Evolutionary conservation across 2,888 invertebrate genomes (phyloP).

Genomic region (Matsumyia berberina): DNA sequence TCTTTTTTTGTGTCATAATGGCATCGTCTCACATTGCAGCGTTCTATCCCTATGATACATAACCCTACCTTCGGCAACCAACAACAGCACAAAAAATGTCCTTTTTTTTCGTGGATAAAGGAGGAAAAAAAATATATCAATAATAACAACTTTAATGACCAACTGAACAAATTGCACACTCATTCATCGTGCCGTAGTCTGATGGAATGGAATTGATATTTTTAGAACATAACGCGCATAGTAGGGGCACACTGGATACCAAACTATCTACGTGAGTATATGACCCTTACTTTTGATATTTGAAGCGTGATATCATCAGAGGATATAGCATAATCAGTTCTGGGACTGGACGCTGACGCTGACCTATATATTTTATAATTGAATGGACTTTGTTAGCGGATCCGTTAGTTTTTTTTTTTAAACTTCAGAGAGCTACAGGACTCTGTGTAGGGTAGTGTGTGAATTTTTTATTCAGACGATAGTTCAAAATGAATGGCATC

Average conservation of each 20-base stretch:
- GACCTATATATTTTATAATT: slow-evolving; percentile 66
- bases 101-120: slow-evolving; percentile 10
- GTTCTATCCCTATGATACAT: slow-evolving; percentile 4
- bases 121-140: slow-evolving; percentile 27
- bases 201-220: not conserved
- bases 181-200: not conserved
- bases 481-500: slow-evolving; percentile 48
- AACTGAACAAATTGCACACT: slow-evolving; percentile 59
- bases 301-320: slow-evolving; percentile 63
- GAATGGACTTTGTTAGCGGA: slow-evolving; percentile 36
- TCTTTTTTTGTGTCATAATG: slow-evolving; percentile 3
- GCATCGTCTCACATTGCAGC: slow-evolving; percentile 22
- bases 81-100: slow-evolving; percentile 4
- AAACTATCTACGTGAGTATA: slow-evolving; percentile 36
- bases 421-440: not conserved
- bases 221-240: slow-evolving; percentile 41
- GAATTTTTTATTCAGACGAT: not conserved
- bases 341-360: slow-evolving; percentile 31
- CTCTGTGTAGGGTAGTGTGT: slow-evolving; percentile 6
- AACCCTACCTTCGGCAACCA: not conserved
- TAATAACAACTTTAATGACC: slow-evolving; percentile 60
- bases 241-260: not conserved
- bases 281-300: slow-evolving; percentile 64
- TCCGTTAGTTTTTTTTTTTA: slow-evolving; percentile 5
- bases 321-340: slow-evolving; percentile 52